Evolutionary conservation across 2,888 invertebrate species (phyloP), one percentile per base, ranked within the genome.

Genomic region (Oxystoma pomonae): DNA sequence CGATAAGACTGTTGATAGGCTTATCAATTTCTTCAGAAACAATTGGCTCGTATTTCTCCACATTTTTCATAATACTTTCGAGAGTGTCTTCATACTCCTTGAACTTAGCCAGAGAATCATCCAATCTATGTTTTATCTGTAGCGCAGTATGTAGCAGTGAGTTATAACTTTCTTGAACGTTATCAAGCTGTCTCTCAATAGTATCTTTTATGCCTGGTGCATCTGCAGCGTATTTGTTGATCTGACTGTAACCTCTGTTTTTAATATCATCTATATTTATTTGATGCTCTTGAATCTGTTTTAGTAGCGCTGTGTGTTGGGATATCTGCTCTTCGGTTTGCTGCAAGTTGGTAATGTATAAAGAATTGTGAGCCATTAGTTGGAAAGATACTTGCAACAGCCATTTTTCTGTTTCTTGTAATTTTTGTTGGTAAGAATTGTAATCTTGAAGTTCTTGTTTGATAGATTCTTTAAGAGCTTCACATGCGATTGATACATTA

Each of bases 391-490:
- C 92, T 80, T 96, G 96, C 20, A 97, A 80, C 57, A 97, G 81
- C 97, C 97, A 98, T 77, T 96, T 96, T 78, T 97, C 97, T 0
- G 92, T 92, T 72, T 96, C 96, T 82, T 97, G 97, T 20, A 97
- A 82, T 12, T 90, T 90, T 74, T 91, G 91, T 71, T 96, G 93
- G 75, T 96, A 98, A 16, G 88, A 85, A 73, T 90, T 92, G 77
- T 94, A 95, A 61, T 92, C 90, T 67, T 89, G 86, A 61, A 96
- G 90, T 77, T 95, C 94, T 18, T 85, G 83, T 75, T 95, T 94
- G 0, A 96, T 76, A 12, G 86, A 84, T 53, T 85, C 83, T 69
- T 87, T 89, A 64, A 86, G 84, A 1, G 85, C 83, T 7, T 84
- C 82, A 67, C 90, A 90, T 67, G 86, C 84, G 0, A 83, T 82